Evolutionary conservation across 2,113 vertebrate genomes (phyloP).

Genomic region (Herpetotheres cachinnans): DNA sequence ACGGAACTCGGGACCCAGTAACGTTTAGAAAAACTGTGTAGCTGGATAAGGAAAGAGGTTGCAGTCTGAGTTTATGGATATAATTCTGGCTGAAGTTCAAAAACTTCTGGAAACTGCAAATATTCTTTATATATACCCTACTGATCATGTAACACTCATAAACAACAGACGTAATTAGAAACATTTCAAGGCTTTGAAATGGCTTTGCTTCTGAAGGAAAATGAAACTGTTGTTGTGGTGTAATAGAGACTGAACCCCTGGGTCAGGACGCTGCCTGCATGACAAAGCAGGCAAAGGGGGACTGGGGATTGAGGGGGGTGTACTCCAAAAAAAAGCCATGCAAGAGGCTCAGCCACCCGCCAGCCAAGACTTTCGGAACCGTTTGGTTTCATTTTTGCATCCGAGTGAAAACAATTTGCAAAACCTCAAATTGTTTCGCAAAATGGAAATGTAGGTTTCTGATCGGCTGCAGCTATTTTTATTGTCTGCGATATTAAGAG

Average conservation of each 20-base stretch:
- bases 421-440: neutral
- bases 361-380: neutral
- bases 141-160: slow-evolving; percentile 35
- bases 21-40: neutral
- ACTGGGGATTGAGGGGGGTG: no score
- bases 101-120: slow-evolving; percentile 19
- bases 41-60: neutral
- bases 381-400: neutral
- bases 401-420: neutral
- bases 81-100: neutral
- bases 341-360: neutral
- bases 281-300: neutral
- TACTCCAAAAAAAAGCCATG: neutral
- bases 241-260: neutral
- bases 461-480: neutral
- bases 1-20: neutral
- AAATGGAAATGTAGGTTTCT: neutral
- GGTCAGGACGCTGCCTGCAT: neutral
- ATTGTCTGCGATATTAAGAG: neutral
- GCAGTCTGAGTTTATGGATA: neutral
- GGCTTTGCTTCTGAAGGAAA: slow-evolving; percentile 36
- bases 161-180: slow-evolving; percentile 44
- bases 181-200: slow-evolving; percentile 41
- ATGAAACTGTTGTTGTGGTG: neutral
- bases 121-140: neutral